These are phyloP conservation scores for Pica pica DNA, from an alignment of 2,113 vertebrate species.

Conservation along the genomic window DNA sequence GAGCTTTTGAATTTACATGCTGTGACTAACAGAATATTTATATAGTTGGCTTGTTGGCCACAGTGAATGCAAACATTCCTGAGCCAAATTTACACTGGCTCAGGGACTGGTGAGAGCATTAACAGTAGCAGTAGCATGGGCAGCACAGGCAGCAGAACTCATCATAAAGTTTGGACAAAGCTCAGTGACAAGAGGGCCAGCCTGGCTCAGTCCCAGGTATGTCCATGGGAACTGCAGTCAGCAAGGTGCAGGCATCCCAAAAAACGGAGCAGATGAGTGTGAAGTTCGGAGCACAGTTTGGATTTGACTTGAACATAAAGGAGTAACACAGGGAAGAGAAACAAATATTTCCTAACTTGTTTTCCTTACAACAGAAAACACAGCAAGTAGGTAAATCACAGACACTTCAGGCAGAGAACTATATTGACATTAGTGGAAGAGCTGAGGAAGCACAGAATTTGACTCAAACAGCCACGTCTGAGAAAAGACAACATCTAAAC, in stretches of 20 bases:
- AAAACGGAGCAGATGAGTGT: neutral
- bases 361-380: neutral
- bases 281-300: neutral
- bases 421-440: neutral
- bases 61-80: neutral
- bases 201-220: neutral
- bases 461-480: neutral
- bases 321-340: neutral
- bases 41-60: neutral
- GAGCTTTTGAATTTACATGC: neutral
- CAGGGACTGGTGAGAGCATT: neutral
- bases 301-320: neutral
- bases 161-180: neutral
- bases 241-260: neutral
- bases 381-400: neutral
- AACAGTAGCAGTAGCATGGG: neutral
- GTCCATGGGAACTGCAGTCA: neutral
- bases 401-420: neutral
- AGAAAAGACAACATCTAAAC: neutral
- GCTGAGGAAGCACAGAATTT: neutral
- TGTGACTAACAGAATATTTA: neutral
- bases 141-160: neutral
- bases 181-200: neutral
- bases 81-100: neutral
- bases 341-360: neutral